These are phyloP conservation scores for Oscheius sp. DNA, from an alignment of 2,888 invertebrate species.

Conservation along the genomic window DNA sequence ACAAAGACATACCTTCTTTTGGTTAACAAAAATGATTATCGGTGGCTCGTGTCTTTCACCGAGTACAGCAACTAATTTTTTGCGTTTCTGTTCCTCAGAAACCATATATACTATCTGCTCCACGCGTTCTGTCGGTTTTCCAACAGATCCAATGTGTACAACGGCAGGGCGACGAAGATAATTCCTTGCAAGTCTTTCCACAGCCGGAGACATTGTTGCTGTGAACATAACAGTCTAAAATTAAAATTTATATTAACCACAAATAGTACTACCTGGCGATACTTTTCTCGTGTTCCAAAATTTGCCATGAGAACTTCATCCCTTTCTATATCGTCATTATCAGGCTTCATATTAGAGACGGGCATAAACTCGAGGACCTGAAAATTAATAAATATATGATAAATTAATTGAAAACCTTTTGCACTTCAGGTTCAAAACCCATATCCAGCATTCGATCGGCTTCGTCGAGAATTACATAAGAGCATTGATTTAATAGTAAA, in stretches of 20 bases:
- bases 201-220: slow-evolving; percentile 98
- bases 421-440: slow-evolving; percentile 96
- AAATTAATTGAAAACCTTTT: slow-evolving; percentile 81
- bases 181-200: slow-evolving; percentile 92
- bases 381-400: slow-evolving; percentile 43
- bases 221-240: slow-evolving; percentile 98
- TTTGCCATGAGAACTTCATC: slow-evolving; percentile 89
- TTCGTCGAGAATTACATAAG: slow-evolving; percentile 86
- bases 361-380: slow-evolving; percentile 90
- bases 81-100: slow-evolving; percentile 91
- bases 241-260: background rate
- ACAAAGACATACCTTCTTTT: slow-evolving; percentile 83
- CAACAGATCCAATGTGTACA: slow-evolving; percentile 94
- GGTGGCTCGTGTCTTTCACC: slow-evolving; percentile 92
- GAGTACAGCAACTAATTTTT: slow-evolving; percentile 93
- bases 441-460: slow-evolving; percentile 99
- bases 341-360: slow-evolving; percentile 96
- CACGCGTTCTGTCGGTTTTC: slow-evolving; percentile 95
- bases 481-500: slow-evolving; percentile 94
- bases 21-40: slow-evolving; percentile 99
- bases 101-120: slow-evolving; percentile 96
- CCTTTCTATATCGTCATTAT: slow-evolving; percentile 97
- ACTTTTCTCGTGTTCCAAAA: slow-evolving; percentile 94
- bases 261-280: slow-evolving; percentile 81
- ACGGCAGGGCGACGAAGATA: slow-evolving; percentile 95